These are phyloP conservation scores for Ardeotis arabs DNA, from an alignment of 2,113 vertebrate genomes.

Conservation along the genomic window DNA sequence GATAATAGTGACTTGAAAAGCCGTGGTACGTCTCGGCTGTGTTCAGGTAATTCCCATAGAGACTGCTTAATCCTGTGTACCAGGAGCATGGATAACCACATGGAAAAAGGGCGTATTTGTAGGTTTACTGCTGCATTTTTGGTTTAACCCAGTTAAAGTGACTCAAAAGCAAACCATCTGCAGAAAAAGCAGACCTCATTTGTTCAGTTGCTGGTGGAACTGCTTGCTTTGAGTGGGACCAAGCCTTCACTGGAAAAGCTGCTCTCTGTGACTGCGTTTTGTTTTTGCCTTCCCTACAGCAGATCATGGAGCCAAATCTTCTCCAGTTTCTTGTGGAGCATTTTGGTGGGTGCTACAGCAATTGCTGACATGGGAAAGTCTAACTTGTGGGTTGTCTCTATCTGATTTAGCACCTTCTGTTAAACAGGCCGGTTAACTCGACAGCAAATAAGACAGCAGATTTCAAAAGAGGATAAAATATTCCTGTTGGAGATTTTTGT, in stretches of 20 bases:
- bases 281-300: not conserved
- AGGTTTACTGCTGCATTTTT: not conserved
- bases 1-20: not conserved
- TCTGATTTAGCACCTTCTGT: not conserved
- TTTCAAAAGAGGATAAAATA: not conserved
- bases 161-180: not conserved
- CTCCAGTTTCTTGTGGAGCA: not conserved
- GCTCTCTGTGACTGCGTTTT: rapidly evolving
- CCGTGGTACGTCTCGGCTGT: rapidly evolving
- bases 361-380: not conserved
- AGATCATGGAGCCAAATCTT: not conserved
- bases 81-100: not conserved
- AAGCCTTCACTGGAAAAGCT: not conserved
- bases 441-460: no score
- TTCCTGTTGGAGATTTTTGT: not conserved
- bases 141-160: not conserved
- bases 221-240: not conserved
- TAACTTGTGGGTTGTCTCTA: not conserved
- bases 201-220: not conserved
- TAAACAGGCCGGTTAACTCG: not conserved
- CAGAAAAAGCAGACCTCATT: not conserved
- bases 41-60: not conserved
- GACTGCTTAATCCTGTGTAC: not conserved
- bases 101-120: not conserved
- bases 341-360: not conserved